Conservation (phyloP, 2,888 invertebrate genomes). For the Drosophila mettleri region DNA sequence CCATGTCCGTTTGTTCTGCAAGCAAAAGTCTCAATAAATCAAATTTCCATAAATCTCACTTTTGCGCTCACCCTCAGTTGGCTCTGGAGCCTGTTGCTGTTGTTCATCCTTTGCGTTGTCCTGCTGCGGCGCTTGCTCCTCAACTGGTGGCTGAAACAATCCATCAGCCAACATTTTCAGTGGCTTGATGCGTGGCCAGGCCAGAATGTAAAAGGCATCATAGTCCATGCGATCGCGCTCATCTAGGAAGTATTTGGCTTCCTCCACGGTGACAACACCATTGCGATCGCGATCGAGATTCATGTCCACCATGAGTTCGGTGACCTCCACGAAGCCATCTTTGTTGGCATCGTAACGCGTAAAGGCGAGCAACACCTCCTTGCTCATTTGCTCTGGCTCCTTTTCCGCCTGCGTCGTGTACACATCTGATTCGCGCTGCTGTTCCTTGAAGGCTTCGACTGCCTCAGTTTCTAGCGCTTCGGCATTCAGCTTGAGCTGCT, state of each 20-base stretch:
- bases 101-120: slow-evolving; percentile 39
- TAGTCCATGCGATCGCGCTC: slow-evolving; percentile 89
- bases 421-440: slow-evolving; percentile 88
- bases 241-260: slow-evolving; percentile 91
- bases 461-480: slow-evolving; percentile 91
- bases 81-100: slow-evolving; percentile 12
- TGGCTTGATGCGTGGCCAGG: slow-evolving; percentile 93
- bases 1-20: slow-evolving; percentile 53
- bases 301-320: slow-evolving; percentile 89
- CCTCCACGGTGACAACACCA: slow-evolving; percentile 94
- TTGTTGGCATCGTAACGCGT: slow-evolving; percentile 91
- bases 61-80: slow-evolving; percentile 54
- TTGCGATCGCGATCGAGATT: slow-evolving; percentile 96
- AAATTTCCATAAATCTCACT: neutral
- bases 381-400: slow-evolving; percentile 84
- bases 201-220: slow-evolving; percentile 88
- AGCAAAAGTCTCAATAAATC: neutral
- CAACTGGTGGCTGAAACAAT: slow-evolving; percentile 85
- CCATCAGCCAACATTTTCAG: slow-evolving; percentile 91
- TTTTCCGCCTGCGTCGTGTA: slow-evolving; percentile 88
- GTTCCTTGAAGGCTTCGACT: slow-evolving; percentile 91
- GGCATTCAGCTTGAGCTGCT: slow-evolving; percentile 89
- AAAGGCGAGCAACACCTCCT: slow-evolving; percentile 91
- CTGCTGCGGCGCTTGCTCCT: neutral
- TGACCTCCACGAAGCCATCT: slow-evolving; percentile 90